Evolutionary conservation across 2,888 invertebrate genomes (phyloP).

Genomic region (Drosophila nigricruria): DNA sequence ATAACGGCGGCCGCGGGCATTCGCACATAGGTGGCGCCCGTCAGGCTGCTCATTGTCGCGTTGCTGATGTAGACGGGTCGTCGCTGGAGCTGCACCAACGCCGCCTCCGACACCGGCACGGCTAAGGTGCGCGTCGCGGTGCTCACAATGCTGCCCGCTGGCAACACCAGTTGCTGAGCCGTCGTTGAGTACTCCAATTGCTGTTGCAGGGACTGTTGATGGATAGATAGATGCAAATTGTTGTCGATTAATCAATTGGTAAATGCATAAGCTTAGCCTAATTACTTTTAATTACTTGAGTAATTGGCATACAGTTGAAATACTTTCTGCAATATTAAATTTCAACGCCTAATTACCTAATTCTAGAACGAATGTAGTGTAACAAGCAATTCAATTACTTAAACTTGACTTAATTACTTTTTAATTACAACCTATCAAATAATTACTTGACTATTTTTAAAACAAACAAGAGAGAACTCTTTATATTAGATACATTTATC

Average conservation of each 20-base stretch:
- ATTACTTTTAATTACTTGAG: neutral
- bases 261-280: neutral
- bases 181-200: conserved; percentile 70
- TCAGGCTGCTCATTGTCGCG: conserved; percentile 68
- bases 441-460: no score
- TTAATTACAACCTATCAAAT: no score
- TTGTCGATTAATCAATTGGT: neutral
- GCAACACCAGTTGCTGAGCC: conserved; percentile 77
- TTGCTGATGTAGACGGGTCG: conserved; percentile 84
- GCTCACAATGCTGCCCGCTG: conserved; percentile 78
- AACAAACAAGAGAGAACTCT: no score
- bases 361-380: rapidly evolving
- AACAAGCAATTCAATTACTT: neutral
- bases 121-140: conserved; percentile 69
- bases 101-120: conserved; percentile 79
- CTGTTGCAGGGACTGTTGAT: conserved; percentile 44
- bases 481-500: no score
- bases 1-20: conserved; percentile 82
- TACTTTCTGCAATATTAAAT: no score
- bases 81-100: conserved; percentile 80
- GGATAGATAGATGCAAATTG: neutral
- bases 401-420: no score
- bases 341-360: neutral
- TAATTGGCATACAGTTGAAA: neutral
- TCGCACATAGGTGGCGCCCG: conserved; percentile 79